A percentile compares a stretch with the other conserved stretches of the same genome.
Conservation (phyloP, 2,113 vertebrate genomes). For the Xyliphius kryptos region DNA sequence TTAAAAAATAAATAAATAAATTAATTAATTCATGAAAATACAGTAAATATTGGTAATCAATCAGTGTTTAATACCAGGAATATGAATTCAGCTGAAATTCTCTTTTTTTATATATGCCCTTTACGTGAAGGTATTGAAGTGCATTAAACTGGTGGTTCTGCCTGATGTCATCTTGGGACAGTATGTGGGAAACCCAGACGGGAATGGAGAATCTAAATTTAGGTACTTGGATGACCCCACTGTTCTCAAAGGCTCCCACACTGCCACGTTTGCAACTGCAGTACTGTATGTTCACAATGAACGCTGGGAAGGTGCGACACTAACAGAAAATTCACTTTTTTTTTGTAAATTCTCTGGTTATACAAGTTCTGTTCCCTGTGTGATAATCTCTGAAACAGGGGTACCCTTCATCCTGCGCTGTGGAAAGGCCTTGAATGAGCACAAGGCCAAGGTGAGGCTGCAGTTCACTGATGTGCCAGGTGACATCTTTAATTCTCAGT, state of each 20-base stretch:
- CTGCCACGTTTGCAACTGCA: slow-evolving; percentile 75
- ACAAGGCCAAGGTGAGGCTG: slow-evolving; percentile 83
- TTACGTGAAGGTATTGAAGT: slow-evolving; percentile 54
- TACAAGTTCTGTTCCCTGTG: too few species aligned
- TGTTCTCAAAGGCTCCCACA: slow-evolving; percentile 71
- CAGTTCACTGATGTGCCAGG: too few species aligned
- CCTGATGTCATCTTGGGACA: slow-evolving; percentile 79
- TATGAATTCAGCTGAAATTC: neutral
- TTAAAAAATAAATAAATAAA: too few species aligned
- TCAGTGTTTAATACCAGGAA: too few species aligned
- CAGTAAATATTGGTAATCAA: too few species aligned
- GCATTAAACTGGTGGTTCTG: slow-evolving; percentile 63
- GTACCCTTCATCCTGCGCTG: slow-evolving; percentile 86
- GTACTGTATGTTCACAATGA: slow-evolving; percentile 82
- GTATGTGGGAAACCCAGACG: slow-evolving; percentile 75
- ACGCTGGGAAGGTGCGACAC: slow-evolving; percentile 33
- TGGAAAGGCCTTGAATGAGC: slow-evolving; percentile 86
- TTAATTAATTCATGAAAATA: too few species aligned
- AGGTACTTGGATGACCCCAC: slow-evolving; percentile 81
- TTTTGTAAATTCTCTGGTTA: too few species aligned
- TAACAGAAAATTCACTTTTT: too few species aligned
- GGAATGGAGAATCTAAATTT: slow-evolving; percentile 72
- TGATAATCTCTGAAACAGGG: too few species aligned
- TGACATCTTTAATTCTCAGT: slow-evolving; percentile 69
- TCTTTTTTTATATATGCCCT: neutral